These are phyloP conservation scores for Cheilosia grossa DNA, from an alignment of 2,888 invertebrate species.

Conservation along the genomic window DNA sequence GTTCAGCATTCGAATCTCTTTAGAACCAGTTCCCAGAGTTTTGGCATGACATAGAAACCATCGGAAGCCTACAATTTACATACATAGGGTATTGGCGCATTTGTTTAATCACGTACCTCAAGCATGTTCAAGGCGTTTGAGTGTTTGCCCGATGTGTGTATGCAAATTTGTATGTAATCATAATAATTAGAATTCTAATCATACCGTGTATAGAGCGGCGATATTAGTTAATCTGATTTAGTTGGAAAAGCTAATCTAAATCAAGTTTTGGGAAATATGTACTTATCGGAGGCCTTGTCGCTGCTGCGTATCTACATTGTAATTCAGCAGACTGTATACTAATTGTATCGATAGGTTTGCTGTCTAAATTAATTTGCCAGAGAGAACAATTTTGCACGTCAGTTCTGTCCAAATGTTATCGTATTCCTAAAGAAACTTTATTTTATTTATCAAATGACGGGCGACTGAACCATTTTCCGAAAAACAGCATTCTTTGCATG, in stretches of 20 bases:
- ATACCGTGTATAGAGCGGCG: constrained; percentile 10
- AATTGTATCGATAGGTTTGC: neutral
- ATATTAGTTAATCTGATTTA: neutral
- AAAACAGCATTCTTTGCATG: too few species aligned
- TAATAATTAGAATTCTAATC: constrained; percentile 34
- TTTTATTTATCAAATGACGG: too few species aligned
- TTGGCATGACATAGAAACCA: constrained; percentile 51
- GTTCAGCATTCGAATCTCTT: constrained; percentile 74
- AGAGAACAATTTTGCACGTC: too few species aligned
- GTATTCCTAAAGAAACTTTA: too few species aligned
- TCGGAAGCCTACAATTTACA: constrained; percentile 59
- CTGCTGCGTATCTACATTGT: neutral
- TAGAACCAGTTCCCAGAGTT: constrained; percentile 73
- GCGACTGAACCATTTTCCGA: too few species aligned
- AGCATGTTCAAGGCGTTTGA: constrained; percentile 36
- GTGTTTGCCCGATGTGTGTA: constrained; percentile 25
- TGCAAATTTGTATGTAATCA: constrained; percentile 44
- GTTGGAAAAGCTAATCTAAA: constrained; percentile 4
- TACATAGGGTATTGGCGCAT: constrained; percentile 31
- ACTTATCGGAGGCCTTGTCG: constrained; percentile 10
- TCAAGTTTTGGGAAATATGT: neutral
- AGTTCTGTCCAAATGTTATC: too few species aligned
- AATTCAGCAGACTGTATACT: neutral
- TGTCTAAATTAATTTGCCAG: too few species aligned
- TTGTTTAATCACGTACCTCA: constrained; percentile 21